Evolutionary conservation across 2,797 vertebrate species (phyloP), one percentile per base, ranked within the genome.

Genomic region (Gallinago stenura): DNA sequence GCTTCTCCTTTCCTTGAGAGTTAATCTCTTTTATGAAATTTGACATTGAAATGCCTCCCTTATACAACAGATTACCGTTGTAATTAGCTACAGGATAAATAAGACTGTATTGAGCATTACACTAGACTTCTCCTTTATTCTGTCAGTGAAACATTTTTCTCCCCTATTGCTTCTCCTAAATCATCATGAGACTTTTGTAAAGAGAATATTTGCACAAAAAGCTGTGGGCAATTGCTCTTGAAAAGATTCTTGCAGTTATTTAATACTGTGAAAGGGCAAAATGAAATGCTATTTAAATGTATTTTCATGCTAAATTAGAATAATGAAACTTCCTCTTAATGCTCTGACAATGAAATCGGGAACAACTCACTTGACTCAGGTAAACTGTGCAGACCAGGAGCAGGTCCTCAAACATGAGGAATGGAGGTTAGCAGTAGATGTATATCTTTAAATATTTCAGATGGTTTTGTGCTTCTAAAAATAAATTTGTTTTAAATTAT

Each of bases 271-370:
- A 96, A 97, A 96, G 80, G 87, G 83, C 77, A 92, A 96, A 97
- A 87, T 70, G 87, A 92, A 94, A 93, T 93, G 86, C 97, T 97
- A 94, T 97, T 98, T 97, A 97, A 97, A 96, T 94, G 88, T 28
- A 58, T 41, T 94, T 87, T 93, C 94, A 95, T 95, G 95, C 94
- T 87, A 91, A 83, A 95, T 97, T 96, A 94, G 76, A 90, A 66
- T 87, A 90, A 91, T 72, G 82, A 81, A 91, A 88, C 75, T 68
- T 93, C 53, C 39, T 64, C 69, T 60, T 69, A 41, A 53, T 84
- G 61, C 28, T 9, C 54, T 75, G 53, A 70, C 66, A 91, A 57
- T 77, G 73, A 90, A 97, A 98, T 37, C 24, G 6, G 87, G 82
- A 76, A 89, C 83, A 90, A 90, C n/a, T 93, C 77, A 90, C 92